These are phyloP conservation scores for Redunca redunca DNA, from an alignment of 2,113 vertebrate genomes.

Conservation along the genomic window DNA sequence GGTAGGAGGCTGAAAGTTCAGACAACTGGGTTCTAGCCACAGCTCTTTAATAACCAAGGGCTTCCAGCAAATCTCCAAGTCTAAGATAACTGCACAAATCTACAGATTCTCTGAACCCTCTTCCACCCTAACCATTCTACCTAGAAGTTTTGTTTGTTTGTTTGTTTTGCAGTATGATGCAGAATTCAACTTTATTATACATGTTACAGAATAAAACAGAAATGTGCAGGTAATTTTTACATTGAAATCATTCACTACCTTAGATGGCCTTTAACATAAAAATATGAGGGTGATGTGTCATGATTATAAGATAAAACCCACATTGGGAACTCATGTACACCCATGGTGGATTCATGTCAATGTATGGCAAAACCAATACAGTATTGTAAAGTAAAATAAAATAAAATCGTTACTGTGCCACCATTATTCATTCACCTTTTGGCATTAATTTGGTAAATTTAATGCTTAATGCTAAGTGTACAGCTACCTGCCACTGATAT, in stretches of 20 bases:
- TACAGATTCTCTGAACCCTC: background rate
- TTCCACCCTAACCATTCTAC: background rate
- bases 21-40: background rate
- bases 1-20: background rate
- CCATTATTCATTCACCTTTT: background rate
- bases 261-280: background rate
- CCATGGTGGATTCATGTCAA: too few species aligned
- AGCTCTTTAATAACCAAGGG: background rate
- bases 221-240: background rate
- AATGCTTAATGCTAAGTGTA: background rate
- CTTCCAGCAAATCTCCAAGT: background rate
- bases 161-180: background rate
- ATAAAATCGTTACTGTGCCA: accelerated
- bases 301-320: background rate
- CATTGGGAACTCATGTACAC: too few species aligned
- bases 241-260: background rate
- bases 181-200: background rate
- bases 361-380: too few species aligned
- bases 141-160: background rate
- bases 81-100: background rate
- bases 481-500: accelerated
- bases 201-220: too few species aligned
- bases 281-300: background rate
- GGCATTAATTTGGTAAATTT: background rate
- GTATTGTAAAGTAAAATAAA: too few species aligned